A percentile compares a stretch with the other conserved stretches of the same genome.
Evolutionary conservation across 1,140 invertebrate genomes (phyloP).

Genomic region (Tribolium madens): DNA sequence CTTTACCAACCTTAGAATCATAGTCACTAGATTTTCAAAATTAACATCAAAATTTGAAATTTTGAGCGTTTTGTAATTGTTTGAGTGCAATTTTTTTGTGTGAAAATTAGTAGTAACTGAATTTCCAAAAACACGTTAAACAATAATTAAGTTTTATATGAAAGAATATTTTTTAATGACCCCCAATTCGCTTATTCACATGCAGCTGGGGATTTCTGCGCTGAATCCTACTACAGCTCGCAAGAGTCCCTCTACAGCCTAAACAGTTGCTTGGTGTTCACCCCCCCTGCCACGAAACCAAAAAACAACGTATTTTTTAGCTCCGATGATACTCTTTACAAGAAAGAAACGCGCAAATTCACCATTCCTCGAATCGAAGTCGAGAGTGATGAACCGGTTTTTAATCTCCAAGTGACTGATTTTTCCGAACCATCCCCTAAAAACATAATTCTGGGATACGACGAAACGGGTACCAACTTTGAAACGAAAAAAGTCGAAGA

Average conservation of each 20-base stretch:
- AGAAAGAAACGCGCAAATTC: conserved; percentile 59
- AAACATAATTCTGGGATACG: conserved; percentile 59
- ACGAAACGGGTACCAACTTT: conserved; percentile 58
- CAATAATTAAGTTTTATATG: no score
- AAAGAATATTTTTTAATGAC: no score
- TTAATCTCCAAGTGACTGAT: conserved; percentile 63
- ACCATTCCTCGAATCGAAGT: conserved; percentile 63
- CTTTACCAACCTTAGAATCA: no score
- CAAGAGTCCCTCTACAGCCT: conserved; percentile 60
- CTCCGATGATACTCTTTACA: conserved; percentile 63
- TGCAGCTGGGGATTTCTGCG: conserved; percentile 63
- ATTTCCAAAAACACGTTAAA: no score
- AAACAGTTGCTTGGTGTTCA: conserved; percentile 53
- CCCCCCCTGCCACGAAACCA: conserved; percentile 60
- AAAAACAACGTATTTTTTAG: conserved; percentile 63
- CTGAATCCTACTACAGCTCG: conserved; percentile 55
- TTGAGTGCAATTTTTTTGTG: no score
- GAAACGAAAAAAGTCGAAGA: conserved; percentile 53
- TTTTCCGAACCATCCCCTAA: conserved; percentile 62
- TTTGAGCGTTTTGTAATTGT: no score
- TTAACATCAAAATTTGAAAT: no score
- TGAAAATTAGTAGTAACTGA: no score
- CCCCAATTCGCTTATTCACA: conserved; percentile 53
- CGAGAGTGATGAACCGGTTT: conserved; percentile 59
- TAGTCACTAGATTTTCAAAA: no score